Conservation (phyloP, 2,888 invertebrate species). For the Eupithecia centaureata region DNA sequence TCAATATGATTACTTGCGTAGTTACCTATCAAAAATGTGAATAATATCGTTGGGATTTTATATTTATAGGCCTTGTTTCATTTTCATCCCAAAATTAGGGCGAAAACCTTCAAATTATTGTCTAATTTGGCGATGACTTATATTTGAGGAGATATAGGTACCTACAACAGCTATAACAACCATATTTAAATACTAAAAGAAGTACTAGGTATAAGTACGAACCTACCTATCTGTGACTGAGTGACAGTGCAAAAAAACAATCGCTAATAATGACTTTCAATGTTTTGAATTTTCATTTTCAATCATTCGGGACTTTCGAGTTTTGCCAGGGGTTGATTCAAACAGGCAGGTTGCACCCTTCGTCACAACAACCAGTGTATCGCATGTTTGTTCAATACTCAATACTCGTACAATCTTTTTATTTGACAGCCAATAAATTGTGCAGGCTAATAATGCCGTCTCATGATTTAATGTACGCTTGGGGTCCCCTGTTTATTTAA, state of each 20-base stretch:
- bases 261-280: background rate
- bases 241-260: background rate
- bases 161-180: too few species aligned
- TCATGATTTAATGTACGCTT: conserved; percentile 53
- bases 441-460: conserved; percentile 49
- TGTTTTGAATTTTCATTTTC: background rate
- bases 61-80: background rate
- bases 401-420: conserved; percentile 49
- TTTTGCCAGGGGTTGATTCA: conserved; percentile 36
- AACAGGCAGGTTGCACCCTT: conserved; percentile 59
- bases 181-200: too few species aligned
- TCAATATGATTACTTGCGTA: conserved; percentile 7
- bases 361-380: conserved; percentile 40
- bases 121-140: background rate
- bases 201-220: too few species aligned
- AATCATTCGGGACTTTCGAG: background rate
- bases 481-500: conserved; percentile 55
- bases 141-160: background rate
- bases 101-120: background rate
- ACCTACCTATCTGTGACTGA: too few species aligned
- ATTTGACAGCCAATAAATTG: conserved; percentile 59
- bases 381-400: conserved; percentile 60
- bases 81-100: background rate
- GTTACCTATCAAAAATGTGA: background rate
- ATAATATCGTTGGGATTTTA: background rate